Base-by-base conservation (phyloP, 2,113 vertebrate species). In the Scomber scombrus region DNA sequence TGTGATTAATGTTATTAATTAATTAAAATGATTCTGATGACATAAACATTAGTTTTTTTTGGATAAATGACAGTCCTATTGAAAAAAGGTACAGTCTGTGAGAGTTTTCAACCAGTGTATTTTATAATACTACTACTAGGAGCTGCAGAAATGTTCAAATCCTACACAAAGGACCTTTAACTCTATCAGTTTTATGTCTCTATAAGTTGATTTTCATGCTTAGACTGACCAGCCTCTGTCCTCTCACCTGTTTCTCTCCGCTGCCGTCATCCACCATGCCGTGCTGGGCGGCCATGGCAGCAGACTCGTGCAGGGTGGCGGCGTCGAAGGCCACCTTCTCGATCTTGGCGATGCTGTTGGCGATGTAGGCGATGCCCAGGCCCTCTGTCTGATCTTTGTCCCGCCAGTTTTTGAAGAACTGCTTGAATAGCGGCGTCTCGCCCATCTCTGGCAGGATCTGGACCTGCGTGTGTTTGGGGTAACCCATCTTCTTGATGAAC, bases 391-490 rank as follows among this genome's bases (percentile, higher is more conserved):
- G 96, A 61, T 99, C 97, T 77, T 23, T 93, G 79, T 99, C 98
- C 1, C 95, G 88, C 98, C 98, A 99, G 94, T 97, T 98, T 91
- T 99, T 99, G 95, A 99, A 99, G 94, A 99, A 99, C 83, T 99
- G 98, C 90, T 99, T 99, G 93, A 99, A 99, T 71, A 99, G 93
- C 0, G 98, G 98, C 0, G 97, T 99, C 95, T 99, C 98, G 0
- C 98, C 98, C 0, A 93, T 95, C 89, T 99, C 97, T 0, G 98
- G 98, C 57, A 99, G 96, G 65, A 99, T 92, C 82, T 99, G 96
- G 71, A 99, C 96, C 94, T 98, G 96, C 0, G 98, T 99, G 49
- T 98, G 96, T 80, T 95, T 97, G 3, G 97, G 96, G 78, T 99
- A 99, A 29, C 92, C 87, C 98, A 99, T 99, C 95, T 98, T 98